Base-by-base conservation (phyloP, 2,113 vertebrate genomes). In the Tauraco erythrolophus region DNA sequence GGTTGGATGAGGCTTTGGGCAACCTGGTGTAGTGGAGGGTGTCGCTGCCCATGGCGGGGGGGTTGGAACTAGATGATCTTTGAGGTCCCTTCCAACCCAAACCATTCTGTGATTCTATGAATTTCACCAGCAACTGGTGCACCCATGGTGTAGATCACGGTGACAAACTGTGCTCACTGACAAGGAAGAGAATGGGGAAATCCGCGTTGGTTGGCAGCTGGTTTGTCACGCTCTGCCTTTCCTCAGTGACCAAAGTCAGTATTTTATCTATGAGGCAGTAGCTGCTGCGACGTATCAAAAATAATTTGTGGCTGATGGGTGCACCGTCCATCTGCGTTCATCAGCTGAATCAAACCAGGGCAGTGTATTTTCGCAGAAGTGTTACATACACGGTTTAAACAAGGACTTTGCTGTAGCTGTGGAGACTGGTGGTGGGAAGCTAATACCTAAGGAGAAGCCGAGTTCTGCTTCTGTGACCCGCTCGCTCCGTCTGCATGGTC, bases 181-280 rank as follows among this genome's bases (percentile, higher is more conserved):
- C 35, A 39, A 35, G 61, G 57, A 85, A 60, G 30, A 53, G 35
- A 92, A 74, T 4, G 21, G 51, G 80, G 35, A 85, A 66, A 46
- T 78, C 46, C 58, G 17, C 1, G 0, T 7, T 69, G 46, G 9
- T 14, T 51, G 27, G n/a, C 19, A 56, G 48, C 30, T 18, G 27
- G 19, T 77, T 92, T 76, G 33, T 60, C 81, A 43, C 2, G 1
- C 15, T 5, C 54, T 57, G 18, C 0, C 0, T 69, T 84, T 89
- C 65, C 56, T 43, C 66, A 46, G 48, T 50, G 43, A 64, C 45
- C 30, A n/a, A 82, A 92, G 8, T 19, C 60, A 37, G 7, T 39
- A 7, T 65, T 84, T 82, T 79, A 14, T 74, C 60, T 43, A 65
- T 41, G 70, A 83, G 54, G 41, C 41, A 58, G 62, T 65, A 96